Evolutionary conservation across 2,797 vertebrate genomes (phyloP), one percentile per base, ranked within the genome.

Genomic region (Corythornis leucogaster): DNA sequence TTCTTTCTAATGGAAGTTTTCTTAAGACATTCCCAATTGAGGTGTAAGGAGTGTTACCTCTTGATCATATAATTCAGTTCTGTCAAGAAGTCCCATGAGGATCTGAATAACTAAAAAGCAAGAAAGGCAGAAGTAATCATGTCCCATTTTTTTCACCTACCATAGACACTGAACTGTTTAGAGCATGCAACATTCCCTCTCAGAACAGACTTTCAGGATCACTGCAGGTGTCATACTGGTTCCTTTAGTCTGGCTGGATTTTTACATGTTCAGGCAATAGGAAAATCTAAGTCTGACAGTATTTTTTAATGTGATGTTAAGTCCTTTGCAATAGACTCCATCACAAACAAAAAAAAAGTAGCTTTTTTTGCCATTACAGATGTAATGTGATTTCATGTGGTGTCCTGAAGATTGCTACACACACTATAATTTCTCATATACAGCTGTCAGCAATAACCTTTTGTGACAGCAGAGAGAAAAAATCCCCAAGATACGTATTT

Each of bases 401-500:
- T 85, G 20, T 83, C 88, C 83, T 87, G 67, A 91, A 25, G 66
- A 68, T 42, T 81, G 66, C 55, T 85, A 57, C 42, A 68, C 22
- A 12, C 28, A 16, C 66, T 64, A 1, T 53, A 59, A 80, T 87
- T 80, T 64, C 69, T 85, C 11, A 53, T 21, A 20, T 12, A 33
- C 46, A 91, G 15, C 54, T 86, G 51, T 90, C 80, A 94, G 83
- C 84, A 90, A 62, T 86, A 94, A 92, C 50, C 46, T 95, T 88
- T 86, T 90, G 73, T 91, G 77, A 66, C 84, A 90, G 70, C 63
- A 66, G 51, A 81, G 74, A 88, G 69, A 86, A 85, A 79, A 86
- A 58, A 22, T 64, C 69, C 67, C 61, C 5, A 0, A 90, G 90
- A 94, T 79, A 50, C 18, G 0, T 62, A 78, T 24, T 84, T 88